Base-by-base conservation (phyloP, 2,113 vertebrate species). In the Sylvilagus bachmani region DNA sequence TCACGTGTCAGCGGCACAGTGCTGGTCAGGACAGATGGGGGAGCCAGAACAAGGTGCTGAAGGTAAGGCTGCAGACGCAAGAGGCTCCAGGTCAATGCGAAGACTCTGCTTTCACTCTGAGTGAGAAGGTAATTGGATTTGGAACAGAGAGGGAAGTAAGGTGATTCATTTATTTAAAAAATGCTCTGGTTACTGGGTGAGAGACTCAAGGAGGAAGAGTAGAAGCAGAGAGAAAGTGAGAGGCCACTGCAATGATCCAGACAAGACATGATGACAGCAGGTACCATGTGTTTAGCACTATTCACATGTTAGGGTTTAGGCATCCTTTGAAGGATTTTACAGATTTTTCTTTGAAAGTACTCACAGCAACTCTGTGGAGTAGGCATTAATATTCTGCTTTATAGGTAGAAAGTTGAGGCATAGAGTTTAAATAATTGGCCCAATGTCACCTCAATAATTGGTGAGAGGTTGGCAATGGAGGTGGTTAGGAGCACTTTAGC, bases 11-110 rank as follows among this genome's bases (percentile, higher is more conserved):
- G 33, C 38, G 66, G 27, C 5, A 29, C 2, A 81, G 22, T 19
- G 13, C 8, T 21, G 22, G 55, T 19, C 55, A 24, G 25, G 21
- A 16, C 3, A 78, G 55, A 51, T 24, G 16, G 4, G 31, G 49
- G 16, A 78, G 13, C 6, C 25, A 73, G 31, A 7, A 0, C 16
- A 44, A 17, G 17, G 2, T 0, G 4, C 6, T 3, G 6, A 21
- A 7, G 16, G 25, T 16, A 13, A 71, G 19, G 2, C 74, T 61
- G 80, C 58, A 38, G 38, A 21, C 9, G 5, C 10, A 25, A 64
- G 38, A 19, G 21, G 6, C 1, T 27, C 33, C 22, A 36, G 25
- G 38, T 5, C 51, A 51, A 0, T 5, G 17, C 3, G 11, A 53
- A 58, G 22, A 25, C 10, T 51, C 24, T 33, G 25, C 9, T 73